These are phyloP conservation scores for Catalaphyllia jardinei DNA, from an alignment of 64 coral and sea anemone genomes.

Conservation along the genomic window DNA sequence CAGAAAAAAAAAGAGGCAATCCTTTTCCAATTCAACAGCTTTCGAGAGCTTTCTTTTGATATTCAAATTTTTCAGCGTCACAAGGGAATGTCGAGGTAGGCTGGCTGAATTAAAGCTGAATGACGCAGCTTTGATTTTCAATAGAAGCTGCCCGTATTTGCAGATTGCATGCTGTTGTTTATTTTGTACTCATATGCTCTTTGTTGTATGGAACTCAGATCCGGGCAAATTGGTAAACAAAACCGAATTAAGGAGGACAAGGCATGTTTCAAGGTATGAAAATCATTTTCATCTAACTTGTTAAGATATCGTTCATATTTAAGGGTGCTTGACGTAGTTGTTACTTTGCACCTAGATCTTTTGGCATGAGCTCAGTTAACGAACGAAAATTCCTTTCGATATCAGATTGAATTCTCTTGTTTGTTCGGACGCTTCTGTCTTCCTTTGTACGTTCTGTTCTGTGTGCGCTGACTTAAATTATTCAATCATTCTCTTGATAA, in stretches of 20 bases:
- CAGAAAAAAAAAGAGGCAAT: not conserved
- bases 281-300: not conserved
- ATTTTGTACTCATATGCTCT: not conserved
- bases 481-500: not conserved
- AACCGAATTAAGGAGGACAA: not conserved
- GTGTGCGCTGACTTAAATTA: too few relatives aligned
- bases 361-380: not conserved
- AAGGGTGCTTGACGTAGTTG: not conserved
- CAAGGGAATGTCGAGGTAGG: slow-evolving; percentile 39
- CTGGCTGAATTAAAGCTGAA: not conserved
- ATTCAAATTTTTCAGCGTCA: slow-evolving; percentile 40
- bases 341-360: not conserved
- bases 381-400: not conserved
- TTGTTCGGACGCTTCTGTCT: not conserved
- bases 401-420: not conserved
- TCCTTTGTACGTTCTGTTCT: too few relatives aligned
- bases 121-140: slow-evolving; percentile 22
- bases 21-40: not conserved
- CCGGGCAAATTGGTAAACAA: slow-evolving; percentile 14
- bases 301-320: not conserved
- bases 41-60: slow-evolving; percentile 36
- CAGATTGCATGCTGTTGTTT: slow-evolving; percentile 26
- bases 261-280: slow-evolving; percentile 39
- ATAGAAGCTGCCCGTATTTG: slow-evolving; percentile 11
- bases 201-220: slow-evolving; percentile 42